phyloP scores from a whole-genome alignment of 2,797 vertebrate genomes.

The Lepilemur septentrionalis region DNA sequence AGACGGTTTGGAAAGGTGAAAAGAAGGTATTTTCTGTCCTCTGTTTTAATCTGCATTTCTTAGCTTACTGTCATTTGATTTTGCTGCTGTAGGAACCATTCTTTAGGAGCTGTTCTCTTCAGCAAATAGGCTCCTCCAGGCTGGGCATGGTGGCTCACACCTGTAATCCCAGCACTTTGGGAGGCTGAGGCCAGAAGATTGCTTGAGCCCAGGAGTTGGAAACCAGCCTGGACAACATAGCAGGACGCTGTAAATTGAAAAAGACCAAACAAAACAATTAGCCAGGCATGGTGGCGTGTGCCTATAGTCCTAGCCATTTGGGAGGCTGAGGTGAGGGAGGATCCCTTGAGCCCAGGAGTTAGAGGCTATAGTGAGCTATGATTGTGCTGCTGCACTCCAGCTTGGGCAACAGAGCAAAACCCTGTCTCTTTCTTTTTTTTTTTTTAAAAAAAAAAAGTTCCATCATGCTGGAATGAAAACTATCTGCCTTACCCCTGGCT shows the following conservation, averaged over 20 bases:
- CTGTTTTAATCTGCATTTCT: conserved; percentile 24
- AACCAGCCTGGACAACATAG: background rate
- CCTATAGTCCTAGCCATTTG: background rate
- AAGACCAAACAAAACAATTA: background rate
- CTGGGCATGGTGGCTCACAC: background rate
- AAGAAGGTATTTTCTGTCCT: background rate
- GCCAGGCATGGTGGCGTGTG: background rate
- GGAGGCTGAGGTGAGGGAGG: background rate
- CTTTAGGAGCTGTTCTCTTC: background rate
- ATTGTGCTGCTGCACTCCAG: background rate
- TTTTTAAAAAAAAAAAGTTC: background rate
- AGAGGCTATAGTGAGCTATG: background rate
- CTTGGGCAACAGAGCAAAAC: too few species aligned
- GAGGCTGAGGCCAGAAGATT: background rate
- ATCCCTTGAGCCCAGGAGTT: background rate
- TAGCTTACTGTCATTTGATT: background rate
- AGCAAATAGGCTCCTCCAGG: background rate
- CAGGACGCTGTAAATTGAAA: background rate
- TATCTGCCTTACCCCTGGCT: background rate
- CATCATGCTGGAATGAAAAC: background rate
- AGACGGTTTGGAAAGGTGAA: background rate
- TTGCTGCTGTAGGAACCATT: background rate
- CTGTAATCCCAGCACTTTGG: background rate
- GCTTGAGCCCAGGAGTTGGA: background rate
- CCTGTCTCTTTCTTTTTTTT: background rate